phyloP scores from a whole-genome alignment of 2,113 vertebrate species.

The Morphnarchus princeps region DNA sequence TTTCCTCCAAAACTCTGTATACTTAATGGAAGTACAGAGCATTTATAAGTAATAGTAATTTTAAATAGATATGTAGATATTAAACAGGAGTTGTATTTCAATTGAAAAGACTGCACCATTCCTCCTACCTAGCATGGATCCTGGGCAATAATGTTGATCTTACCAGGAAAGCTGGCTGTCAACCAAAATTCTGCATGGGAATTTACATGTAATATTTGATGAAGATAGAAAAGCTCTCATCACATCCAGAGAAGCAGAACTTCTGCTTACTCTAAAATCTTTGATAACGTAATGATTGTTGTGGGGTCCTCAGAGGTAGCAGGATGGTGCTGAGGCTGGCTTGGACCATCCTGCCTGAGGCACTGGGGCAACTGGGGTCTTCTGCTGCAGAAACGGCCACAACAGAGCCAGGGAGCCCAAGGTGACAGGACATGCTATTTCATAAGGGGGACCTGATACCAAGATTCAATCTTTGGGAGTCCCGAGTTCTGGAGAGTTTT shows the following conservation, averaged over 20 bases:
- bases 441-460: not conserved
- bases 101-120: not conserved
- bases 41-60: not conserved
- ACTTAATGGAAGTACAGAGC: not conserved
- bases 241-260: not conserved
- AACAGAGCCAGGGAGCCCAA: not conserved
- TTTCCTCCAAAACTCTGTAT: not conserved
- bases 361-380: not conserved
- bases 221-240: not conserved
- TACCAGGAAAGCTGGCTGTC: not conserved
- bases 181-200: not conserved
- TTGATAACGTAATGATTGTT: not conserved
- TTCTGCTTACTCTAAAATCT: not conserved
- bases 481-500: not conserved
- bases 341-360: fast-evolving
- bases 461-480: not conserved
- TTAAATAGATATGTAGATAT: not conserved
- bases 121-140: not conserved
- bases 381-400: fast-evolving
- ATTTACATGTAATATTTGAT: not conserved
- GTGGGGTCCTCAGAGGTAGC: not conserved
- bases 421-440: not conserved
- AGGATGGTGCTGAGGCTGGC: not conserved
- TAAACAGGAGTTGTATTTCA: not conserved
- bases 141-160: not conserved